Percentiles rank a stretch among this genome's conserved stretches.
These are phyloP conservation scores for Macrochelys suwanniensis DNA, from an alignment of 2,797 vertebrate genomes.

Conservation along the genomic window DNA sequence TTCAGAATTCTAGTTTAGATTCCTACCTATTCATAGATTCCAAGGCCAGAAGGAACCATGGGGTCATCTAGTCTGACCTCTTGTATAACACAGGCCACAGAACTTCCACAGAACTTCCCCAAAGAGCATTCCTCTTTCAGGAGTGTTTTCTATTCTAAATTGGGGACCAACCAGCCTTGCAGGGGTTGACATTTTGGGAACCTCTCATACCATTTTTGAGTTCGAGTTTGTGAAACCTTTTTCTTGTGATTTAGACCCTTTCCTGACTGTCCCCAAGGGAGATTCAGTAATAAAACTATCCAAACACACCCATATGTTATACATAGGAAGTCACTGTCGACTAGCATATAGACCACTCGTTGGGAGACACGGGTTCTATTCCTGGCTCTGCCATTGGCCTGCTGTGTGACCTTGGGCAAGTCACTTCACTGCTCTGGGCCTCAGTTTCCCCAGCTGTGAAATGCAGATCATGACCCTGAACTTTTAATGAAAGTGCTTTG, in stretches of 20 bases:
- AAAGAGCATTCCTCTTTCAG: not conserved
- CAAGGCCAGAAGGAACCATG: not conserved
- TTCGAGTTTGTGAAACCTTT: not conserved
- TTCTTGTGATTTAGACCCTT: not conserved
- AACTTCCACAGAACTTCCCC: not conserved
- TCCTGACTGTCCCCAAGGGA: not conserved
- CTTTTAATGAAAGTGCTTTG: not conserved
- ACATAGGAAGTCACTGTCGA: not conserved
- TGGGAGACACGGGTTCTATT: not conserved
- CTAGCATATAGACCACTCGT: not conserved
- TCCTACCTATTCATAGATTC: not conserved
- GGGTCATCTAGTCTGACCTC: not conserved
- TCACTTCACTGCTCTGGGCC: not conserved
- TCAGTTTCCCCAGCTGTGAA: not conserved
- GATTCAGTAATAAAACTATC: constrained; percentile 28
- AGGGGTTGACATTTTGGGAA: constrained; percentile 16
- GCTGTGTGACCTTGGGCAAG: not conserved
- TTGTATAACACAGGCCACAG: not conserved
- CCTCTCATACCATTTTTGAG: not conserved
- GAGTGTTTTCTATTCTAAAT: not conserved
- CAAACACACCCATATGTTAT: not conserved
- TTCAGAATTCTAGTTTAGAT: rapidly evolving
- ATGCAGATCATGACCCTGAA: not conserved
- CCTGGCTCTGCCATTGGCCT: not conserved
- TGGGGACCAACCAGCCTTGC: not conserved